A percentile compares a stretch with the other conserved stretches of the same genome.
These are phyloP conservation scores for Tyrophagus putrescentiae DNA, from an alignment of 1,140 invertebrate genomes.

Conservation along the genomic window DNA sequence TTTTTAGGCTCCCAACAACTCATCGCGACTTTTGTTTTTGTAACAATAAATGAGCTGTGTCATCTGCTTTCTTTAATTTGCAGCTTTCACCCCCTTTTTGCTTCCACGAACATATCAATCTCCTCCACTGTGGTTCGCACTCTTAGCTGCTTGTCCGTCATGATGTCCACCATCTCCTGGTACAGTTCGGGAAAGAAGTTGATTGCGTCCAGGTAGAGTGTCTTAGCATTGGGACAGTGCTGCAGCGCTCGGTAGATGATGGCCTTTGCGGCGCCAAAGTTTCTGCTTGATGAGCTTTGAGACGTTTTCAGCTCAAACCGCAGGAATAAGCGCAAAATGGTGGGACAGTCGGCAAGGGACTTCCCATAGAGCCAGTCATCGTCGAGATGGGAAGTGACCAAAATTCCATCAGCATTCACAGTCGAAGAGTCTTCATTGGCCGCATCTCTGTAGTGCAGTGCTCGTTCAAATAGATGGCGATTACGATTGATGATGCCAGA, in stretches of 20 bases:
- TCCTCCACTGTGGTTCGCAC: slow-evolving; percentile 37
- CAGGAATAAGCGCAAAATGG: slow-evolving; percentile 27
- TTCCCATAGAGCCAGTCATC: slow-evolving; percentile 4
- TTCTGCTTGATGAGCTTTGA: not conserved
- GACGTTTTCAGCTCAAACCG: slow-evolving; percentile 25
- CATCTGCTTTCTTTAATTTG: not conserved
- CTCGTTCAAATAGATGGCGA: slow-evolving; percentile 11
- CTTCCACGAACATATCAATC: slow-evolving; percentile 32
- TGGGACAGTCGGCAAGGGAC: slow-evolving; percentile 15
- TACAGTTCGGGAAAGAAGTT: slow-evolving; percentile 31
- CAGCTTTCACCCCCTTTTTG: slow-evolving; percentile 21
- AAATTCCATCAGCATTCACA: not conserved
- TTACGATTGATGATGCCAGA: slow-evolving; percentile 12
- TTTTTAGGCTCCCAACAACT: no score
- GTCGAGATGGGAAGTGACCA: not conserved
- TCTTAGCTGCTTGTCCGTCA: slow-evolving; percentile 37
- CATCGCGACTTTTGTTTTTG: no score
- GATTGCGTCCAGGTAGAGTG: slow-evolving; percentile 34
- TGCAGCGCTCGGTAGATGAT: slow-evolving; percentile 37
- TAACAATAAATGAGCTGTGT: no score
- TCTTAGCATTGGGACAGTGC: slow-evolving; percentile 36
- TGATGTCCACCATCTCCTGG: slow-evolving; percentile 34
- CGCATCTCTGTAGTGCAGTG: not conserved
- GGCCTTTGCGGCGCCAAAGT: slow-evolving; percentile 29
- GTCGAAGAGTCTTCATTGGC: not conserved